A percentile compares a stretch with the other conserved stretches of the same genome.
These are phyloP conservation scores for Epicampocera succincta DNA, from an alignment of 2,888 invertebrate genomes.

Conservation along the genomic window DNA sequence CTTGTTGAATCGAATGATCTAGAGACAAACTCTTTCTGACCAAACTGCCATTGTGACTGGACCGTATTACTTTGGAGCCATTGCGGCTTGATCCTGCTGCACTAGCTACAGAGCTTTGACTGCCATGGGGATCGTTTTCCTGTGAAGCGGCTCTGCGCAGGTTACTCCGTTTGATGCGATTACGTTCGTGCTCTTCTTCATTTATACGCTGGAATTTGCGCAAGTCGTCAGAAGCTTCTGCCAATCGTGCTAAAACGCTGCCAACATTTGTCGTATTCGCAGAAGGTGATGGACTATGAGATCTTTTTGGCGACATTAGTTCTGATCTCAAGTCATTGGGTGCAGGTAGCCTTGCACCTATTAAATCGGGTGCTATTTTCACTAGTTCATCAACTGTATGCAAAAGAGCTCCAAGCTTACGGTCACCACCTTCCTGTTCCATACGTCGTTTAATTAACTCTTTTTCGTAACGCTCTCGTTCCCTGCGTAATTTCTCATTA, in stretches of 20 bases:
- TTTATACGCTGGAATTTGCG: slow-evolving; percentile 82
- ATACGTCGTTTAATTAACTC: slow-evolving; percentile 86
- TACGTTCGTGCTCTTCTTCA: slow-evolving; percentile 83
- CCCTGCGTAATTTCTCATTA: slow-evolving; percentile 93
- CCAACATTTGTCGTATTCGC: slow-evolving; percentile 77
- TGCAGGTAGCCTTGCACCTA: slow-evolving; percentile 78
- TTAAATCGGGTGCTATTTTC: slow-evolving; percentile 88
- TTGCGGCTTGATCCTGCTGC: slow-evolving; percentile 79
- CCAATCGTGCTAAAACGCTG: slow-evolving; percentile 84
- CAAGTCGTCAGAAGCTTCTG: slow-evolving; percentile 88
- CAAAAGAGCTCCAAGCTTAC: slow-evolving; percentile 87
- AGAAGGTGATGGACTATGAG: slow-evolving; percentile 79
- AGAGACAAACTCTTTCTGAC: slow-evolving; percentile 88
- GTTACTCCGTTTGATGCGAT: slow-evolving; percentile 81
- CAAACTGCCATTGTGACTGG: slow-evolving; percentile 83
- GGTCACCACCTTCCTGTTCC: slow-evolving; percentile 88
- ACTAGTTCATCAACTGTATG: slow-evolving; percentile 91
- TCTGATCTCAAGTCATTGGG: slow-evolving; percentile 77
- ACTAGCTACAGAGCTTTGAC: slow-evolving; percentile 78
- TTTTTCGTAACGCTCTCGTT: slow-evolving; percentile 92
- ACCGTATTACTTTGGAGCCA: slow-evolving; percentile 76
- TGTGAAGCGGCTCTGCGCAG: slow-evolving; percentile 84
- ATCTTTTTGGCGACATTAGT: slow-evolving; percentile 72
- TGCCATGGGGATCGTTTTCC: slow-evolving; percentile 85
- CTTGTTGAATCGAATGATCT: slow-evolving; percentile 84